These are phyloP conservation scores for Microchrysa polita DNA, from an alignment of 2,888 invertebrate genomes.

Conservation along the genomic window DNA sequence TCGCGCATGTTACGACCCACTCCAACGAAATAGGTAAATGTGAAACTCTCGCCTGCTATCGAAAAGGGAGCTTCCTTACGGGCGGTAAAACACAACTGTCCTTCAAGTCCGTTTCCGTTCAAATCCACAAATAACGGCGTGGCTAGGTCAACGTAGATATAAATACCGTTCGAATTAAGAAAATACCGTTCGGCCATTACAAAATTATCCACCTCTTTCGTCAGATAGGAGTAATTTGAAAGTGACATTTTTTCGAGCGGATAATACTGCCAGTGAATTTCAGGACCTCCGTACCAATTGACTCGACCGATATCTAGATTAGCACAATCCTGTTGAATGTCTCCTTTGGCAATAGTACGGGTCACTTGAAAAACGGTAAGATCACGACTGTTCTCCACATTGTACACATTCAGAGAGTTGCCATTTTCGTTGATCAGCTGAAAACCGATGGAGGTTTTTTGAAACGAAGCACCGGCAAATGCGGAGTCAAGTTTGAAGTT, in stretches of 20 bases:
- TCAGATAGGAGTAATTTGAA: slow-evolving; percentile 68
- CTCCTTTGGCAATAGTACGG: slow-evolving; percentile 2
- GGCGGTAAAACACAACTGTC: slow-evolving; percentile 67
- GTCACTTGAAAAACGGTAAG: slow-evolving; percentile 23
- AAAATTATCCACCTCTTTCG: slow-evolving; percentile 69
- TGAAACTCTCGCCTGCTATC: slow-evolving; percentile 49
- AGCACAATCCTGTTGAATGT: slow-evolving; percentile 55
- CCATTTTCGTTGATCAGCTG: slow-evolving; percentile 1
- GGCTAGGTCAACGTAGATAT: slow-evolving; percentile 70
- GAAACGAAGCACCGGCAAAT: neutral
- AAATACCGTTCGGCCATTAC: slow-evolving; percentile 73
- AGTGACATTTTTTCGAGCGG: slow-evolving; percentile 69
- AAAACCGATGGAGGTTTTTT: slow-evolving; percentile 24
- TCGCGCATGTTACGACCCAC: slow-evolving; percentile 68
- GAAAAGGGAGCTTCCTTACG: slow-evolving; percentile 66
- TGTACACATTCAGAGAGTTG: slow-evolving; percentile 6
- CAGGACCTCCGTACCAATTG: slow-evolving; percentile 74
- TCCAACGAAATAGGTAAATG: slow-evolving; percentile 71
- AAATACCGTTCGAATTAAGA: slow-evolving; percentile 74
- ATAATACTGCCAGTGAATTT: slow-evolving; percentile 70
- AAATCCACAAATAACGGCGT: slow-evolving; percentile 75
- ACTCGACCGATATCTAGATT: slow-evolving; percentile 55
- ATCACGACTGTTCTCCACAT: slow-evolving; percentile 19
- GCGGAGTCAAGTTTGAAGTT: slow-evolving; percentile 15
- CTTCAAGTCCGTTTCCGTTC: slow-evolving; percentile 64